Percentiles rank a stretch among this genome's conserved stretches.
Evolutionary conservation across 2,113 vertebrate species (phyloP).

Genomic region (Phyllopteryx taeniolatus): DNA sequence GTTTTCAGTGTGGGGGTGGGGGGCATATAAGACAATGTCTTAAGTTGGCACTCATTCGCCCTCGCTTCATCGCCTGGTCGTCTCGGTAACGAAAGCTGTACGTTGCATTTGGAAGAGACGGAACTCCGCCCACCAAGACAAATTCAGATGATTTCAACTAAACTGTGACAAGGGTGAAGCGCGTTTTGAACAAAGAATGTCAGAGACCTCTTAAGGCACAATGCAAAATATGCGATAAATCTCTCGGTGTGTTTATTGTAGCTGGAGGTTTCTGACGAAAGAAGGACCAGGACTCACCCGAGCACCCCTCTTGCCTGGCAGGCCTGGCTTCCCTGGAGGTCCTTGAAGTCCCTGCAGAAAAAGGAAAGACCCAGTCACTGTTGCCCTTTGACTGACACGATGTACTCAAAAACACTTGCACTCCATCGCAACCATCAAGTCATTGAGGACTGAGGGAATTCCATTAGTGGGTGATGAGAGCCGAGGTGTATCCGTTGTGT

Average conservation of each 20-base stretch:
- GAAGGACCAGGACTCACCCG: conserved; percentile 77
- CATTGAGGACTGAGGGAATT: conserved; percentile 28
- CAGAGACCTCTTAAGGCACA: too few species aligned
- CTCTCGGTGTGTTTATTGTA: background rate
- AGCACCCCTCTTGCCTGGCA: conserved; percentile 85
- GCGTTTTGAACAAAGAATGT: too few species aligned
- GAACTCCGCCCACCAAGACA: too few species aligned
- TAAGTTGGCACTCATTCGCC: too few species aligned
- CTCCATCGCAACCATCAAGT: conserved; percentile 20
- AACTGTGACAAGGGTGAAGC: too few species aligned
- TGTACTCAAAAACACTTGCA: background rate
- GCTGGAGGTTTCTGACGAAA: conserved; percentile 6
- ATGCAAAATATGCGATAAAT: background rate
- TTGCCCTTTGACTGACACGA: conserved; percentile 6
- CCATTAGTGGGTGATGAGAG: conserved; percentile 13
- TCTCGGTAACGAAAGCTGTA: too few species aligned
- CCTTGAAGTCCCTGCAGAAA: conserved; percentile 82
- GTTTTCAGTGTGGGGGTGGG: background rate
- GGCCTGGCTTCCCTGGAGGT: conserved; percentile 86
- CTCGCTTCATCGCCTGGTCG: too few species aligned
- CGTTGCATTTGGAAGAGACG: too few species aligned
- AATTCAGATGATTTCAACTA: too few species aligned
- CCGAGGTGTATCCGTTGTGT: conserved; percentile 40
- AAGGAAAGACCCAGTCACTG: conserved; percentile 30
- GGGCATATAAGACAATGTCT: background rate